Evolutionary conservation across 2,797 vertebrate species (phyloP), one percentile per base, ranked within the genome.

Genomic region (Hirundo rustica): DNA sequence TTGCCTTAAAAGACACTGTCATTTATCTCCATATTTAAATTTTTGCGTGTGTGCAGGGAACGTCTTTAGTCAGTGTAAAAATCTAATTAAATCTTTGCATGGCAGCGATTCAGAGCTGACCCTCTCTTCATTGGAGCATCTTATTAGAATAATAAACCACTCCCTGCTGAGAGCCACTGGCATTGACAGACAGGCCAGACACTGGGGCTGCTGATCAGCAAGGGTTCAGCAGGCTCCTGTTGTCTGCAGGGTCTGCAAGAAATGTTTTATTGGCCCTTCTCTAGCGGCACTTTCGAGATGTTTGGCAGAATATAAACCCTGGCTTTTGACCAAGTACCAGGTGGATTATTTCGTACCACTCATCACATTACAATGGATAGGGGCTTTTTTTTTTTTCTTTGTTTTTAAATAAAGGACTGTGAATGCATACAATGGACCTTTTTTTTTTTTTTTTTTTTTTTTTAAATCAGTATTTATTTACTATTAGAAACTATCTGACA

Each of bases 141-240:
- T 54, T 57, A 67, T 90, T 89, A n/a, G 87, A 93, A 93, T 88
- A 64, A 36, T 75, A 53, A 78, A 54, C 68, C 92, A 67, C 71
- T 85, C 79, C 96, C 82, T 81, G 92, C 92, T 70, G 71, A n/a
- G 93, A 93, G 85, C 17, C 50, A 19, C 67, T 62, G 92, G 30
- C 65, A 51, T 27, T 92, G 91, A 75, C 51, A 84, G 90, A 61
- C 92, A 84, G 32, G 57, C 48, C 32, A 86, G 89, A 86, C 70
- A 6, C 68, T 47, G 45, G 13, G 81, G 81, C 71, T 78, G 55
- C 57, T 73, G 88, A 83, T 68, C 53, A 67, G 84, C 25, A 72
- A 67, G 91, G 75, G 53, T 57, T 92, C 76, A 65, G 42, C 25
- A n/a, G 85, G 34, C 83, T 96, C n/a, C 0, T 23, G 14, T 14